Evolutionary conservation across 1,140 invertebrate genomes (phyloP), one percentile per base, ranked within the genome.

Genomic region (Pseudomyrmex cubaensis): DNA sequence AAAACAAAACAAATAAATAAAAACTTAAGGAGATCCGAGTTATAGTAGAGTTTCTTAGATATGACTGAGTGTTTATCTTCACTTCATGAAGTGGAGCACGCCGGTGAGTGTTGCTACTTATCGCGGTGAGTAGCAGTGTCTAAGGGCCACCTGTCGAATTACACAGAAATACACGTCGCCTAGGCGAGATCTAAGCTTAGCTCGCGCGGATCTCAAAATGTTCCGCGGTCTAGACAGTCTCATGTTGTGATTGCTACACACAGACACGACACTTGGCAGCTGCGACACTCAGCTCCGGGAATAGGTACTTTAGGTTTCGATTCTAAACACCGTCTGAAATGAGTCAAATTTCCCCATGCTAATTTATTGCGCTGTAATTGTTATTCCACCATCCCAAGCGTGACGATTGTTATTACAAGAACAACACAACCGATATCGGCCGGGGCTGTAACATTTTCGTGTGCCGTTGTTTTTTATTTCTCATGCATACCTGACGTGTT

Each of bases 181-280:
- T 76, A 80, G 76, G 66, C 44, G 12, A 72, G 66, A 2, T 80
- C 76, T 80, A 80, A 80, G 76, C 76, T 80, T 80, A 80, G 76
- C 76, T 46, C 2, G 66, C 50, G 57, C 54, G 54, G 20, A 44
- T 72, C 76, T 59, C 76, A 9, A 80, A 72, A 80, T 50, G 66
- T 78, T 56, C 54, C 44, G 54, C 66, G 10, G 56, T 57, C 64
- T 80, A 70, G 66, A 80, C 76, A 63, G 48, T 35, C 9, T 20
- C 22, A 25, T 48, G 74, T 77, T 77, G 48, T 67, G 62, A 77
- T 77, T 77, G 67, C 74, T 77, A 67, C 74, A 13, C 63, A 9
- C 35, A 35, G 35, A 66, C n/a, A 64, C 25, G 54, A 67, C 66
- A 80, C 66, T 80, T 80, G 76, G 76, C 76, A 80, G 54, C 76